Conservation (phyloP, 2,113 vertebrate species). For the Argyrosomus japonicus region DNA sequence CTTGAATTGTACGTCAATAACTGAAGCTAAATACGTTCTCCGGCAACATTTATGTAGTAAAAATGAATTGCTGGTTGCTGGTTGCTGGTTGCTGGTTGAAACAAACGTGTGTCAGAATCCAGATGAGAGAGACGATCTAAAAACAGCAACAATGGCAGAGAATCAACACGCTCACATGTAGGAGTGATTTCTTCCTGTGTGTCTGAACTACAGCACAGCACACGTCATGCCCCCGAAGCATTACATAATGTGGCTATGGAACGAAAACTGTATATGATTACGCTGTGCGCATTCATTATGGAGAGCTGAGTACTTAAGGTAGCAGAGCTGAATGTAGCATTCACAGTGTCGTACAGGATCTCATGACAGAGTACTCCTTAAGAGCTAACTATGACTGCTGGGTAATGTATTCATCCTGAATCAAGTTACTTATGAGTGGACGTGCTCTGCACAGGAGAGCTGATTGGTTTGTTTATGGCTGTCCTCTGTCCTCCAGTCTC, state of each 20-base stretch:
- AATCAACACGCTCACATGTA: slow-evolving; percentile 9
- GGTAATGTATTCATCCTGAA: background rate
- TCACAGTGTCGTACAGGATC: background rate
- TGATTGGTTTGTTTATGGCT: background rate
- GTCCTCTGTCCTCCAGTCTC: too few species aligned
- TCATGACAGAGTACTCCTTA: background rate
- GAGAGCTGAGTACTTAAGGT: slow-evolving; percentile 34
- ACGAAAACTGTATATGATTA: slow-evolving; percentile 62
- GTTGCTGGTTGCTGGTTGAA: too few species aligned
- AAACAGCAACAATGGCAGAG: slow-evolving; percentile 31
- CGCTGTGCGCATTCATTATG: slow-evolving; percentile 44
- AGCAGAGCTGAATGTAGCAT: slow-evolving; percentile 24
- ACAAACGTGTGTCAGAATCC: slow-evolving; percentile 22
- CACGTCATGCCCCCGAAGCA: slow-evolving; percentile 39
- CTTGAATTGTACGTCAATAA: too few species aligned
- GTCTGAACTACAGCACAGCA: slow-evolving; percentile 23
- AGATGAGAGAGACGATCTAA: slow-evolving; percentile 28
- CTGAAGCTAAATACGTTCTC: too few species aligned
- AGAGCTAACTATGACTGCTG: background rate
- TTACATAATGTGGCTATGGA: slow-evolving; percentile 65
- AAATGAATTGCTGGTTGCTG: too few species aligned
- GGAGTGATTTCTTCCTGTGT: slow-evolving; percentile 19
- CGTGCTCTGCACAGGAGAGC: background rate
- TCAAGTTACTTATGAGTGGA: background rate
- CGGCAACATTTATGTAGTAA: too few species aligned